Conservation (phyloP, 2,797 vertebrate species). For the Scolopax rusticola region DNA sequence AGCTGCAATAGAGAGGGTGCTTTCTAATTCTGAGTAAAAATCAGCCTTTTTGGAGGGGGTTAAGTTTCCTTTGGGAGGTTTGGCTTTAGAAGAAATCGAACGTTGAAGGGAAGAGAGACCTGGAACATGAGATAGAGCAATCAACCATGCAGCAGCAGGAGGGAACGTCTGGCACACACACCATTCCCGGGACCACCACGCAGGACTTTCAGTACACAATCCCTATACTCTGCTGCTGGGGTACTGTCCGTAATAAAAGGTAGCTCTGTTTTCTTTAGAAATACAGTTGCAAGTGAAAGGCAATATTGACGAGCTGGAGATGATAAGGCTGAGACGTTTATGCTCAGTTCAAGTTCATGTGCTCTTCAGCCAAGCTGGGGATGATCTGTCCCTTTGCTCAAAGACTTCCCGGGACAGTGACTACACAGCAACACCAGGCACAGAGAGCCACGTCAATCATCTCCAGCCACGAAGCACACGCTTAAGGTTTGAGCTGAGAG, state of each 20-base stretch:
- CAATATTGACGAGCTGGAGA: background rate
- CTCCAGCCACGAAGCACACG: background rate
- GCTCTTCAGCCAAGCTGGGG: background rate
- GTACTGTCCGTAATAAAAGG: background rate
- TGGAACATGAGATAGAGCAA: background rate
- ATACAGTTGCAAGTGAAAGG: background rate
- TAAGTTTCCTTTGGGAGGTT: background rate
- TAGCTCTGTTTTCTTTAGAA: background rate
- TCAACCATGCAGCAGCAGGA: background rate
- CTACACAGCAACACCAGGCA: background rate
- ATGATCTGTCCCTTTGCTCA: background rate
- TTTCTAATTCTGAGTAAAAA: background rate
- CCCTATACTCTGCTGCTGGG: background rate
- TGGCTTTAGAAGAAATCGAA: background rate
- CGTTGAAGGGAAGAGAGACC: background rate
- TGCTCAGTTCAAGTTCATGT: background rate
- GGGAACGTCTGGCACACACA: background rate
- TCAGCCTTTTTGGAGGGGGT: background rate
- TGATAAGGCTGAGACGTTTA: background rate
- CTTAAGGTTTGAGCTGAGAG: background rate
- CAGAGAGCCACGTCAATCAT: background rate
- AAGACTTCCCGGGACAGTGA: background rate
- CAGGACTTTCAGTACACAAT: background rate
- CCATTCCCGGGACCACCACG: background rate
- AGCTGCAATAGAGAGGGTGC: background rate